A percentile compares a stretch with the other conserved stretches of the same genome.
Evolutionary conservation across 1,140 invertebrate species (phyloP).

Genomic region (Ceratosolen solmsi): DNA sequence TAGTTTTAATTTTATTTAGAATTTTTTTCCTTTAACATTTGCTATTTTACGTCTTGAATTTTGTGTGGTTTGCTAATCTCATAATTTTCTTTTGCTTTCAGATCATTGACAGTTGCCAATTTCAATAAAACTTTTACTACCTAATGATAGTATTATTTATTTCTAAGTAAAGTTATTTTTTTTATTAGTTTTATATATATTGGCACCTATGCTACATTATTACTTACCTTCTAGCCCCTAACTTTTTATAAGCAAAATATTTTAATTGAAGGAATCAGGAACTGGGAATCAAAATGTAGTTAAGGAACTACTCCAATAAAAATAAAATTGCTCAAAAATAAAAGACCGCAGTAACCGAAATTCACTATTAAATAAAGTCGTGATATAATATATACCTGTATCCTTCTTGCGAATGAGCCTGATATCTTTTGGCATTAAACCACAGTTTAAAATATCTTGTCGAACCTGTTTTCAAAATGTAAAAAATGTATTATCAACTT

Average conservation of each 20-base stretch:
- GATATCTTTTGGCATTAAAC: constrained; percentile 87
- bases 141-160: background rate
- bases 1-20: constrained; percentile 34
- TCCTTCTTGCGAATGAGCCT: constrained; percentile 88
- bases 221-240: constrained; percentile 48
- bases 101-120: constrained; percentile 33
- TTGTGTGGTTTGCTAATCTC: constrained; percentile 16
- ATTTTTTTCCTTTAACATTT: constrained; percentile 2
- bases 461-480: constrained; percentile 74
- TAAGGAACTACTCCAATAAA: constrained; percentile 41
- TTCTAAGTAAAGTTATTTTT: background rate
- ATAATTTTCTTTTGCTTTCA: constrained; percentile 15
- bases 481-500: background rate
- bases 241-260: constrained; percentile 44
- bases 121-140: background rate
- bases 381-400: constrained; percentile 80
- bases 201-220: constrained; percentile 21
- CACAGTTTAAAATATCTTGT: constrained; percentile 82
- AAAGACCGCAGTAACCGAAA: constrained; percentile 16
- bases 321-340: constrained; percentile 21
- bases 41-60: constrained; percentile 16
- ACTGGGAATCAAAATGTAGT: constrained; percentile 30
- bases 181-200: background rate
- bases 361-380: constrained; percentile 11
- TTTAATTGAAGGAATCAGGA: constrained; percentile 42